Evolutionary conservation across 2,888 invertebrate species (phyloP).

Genomic region (Ceratothoa steindachneri): DNA sequence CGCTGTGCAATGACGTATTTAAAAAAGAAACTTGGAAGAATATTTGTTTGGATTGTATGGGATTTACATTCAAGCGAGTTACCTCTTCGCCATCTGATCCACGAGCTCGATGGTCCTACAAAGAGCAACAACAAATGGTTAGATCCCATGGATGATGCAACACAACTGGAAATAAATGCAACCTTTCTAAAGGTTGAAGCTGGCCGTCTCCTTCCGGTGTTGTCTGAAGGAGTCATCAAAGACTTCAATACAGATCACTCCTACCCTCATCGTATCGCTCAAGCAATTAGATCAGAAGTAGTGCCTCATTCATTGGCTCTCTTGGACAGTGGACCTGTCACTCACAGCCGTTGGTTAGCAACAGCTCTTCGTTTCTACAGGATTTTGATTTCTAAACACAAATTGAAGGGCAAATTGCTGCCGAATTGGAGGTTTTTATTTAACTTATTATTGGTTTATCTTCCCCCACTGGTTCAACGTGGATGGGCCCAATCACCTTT

Average conservation of each 20-base stretch:
- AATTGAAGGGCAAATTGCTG: slow-evolving; percentile 7
- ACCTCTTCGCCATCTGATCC: background rate
- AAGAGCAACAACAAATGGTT: slow-evolving; percentile 10
- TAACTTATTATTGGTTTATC: background rate
- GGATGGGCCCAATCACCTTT: background rate
- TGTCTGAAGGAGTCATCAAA: background rate
- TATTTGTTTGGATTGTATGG: slow-evolving; percentile 1
- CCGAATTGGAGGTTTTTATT: background rate
- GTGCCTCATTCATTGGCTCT: slow-evolving; percentile 5
- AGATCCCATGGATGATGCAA: slow-evolving; percentile 10
- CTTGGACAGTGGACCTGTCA: slow-evolving; percentile 1
- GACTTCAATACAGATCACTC: slow-evolving; percentile 14
- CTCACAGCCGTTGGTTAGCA: background rate
- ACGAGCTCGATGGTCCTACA: background rate
- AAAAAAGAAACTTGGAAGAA: slow-evolving; percentile 4
- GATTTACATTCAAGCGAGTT: background rate
- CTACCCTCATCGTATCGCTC: slow-evolving; percentile 6
- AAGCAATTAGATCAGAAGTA: slow-evolving; percentile 2
- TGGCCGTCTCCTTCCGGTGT: background rate
- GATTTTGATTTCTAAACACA: slow-evolving; percentile 3
- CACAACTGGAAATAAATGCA: slow-evolving; percentile 17
- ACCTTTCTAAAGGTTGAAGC: background rate
- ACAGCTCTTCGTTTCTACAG: background rate
- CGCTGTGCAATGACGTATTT: background rate
- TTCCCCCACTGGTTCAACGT: background rate